Evolutionary conservation across 92 coral and sea anemone genomes (phyloP), one percentile per base, ranked within the genome.

Genomic region (Meandrina meandrites): DNA sequence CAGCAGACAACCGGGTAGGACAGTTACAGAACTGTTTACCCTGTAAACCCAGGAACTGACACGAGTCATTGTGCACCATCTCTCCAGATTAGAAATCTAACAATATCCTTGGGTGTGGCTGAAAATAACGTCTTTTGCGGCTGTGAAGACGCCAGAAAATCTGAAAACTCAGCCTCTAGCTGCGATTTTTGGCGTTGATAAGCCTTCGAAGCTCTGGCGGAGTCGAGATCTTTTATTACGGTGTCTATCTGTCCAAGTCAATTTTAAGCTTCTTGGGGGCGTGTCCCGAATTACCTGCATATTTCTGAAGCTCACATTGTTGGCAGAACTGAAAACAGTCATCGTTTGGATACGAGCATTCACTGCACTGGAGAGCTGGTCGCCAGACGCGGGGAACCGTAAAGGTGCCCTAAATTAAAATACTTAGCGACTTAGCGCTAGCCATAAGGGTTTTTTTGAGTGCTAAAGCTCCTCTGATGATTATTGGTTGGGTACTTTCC

Each of bases 1-100:
- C 89, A 17, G 93, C 92, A 76, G 98, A 87, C 12, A 94, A 79
- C 78, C 95, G 89, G 36, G 81, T 80, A n/a, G 94, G 93, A 79
- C 97, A 89, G 34, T 62, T 47, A 76, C 93, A 93, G 30, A 32
- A n/a, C n/a, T 58, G 82, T 73, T 47, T 79, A 13, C 74, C 73
- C 48, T 81, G 66, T 51, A 86, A 74, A 27, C 91, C 91, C 30
- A 87, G 73, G 75, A 78, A 86, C 53, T 74, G 54, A 77, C 93
- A 87, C 0, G 17, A 68, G 72, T 71, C 76, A 16, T 1, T 32
- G 35, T 90, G 93, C 62, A 90, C 89, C 73, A 86, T 92, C 95
- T 79, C 87, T 86, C 90, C 90, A 90, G 18, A 86, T 80, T 19
- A 92, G 84, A 58, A 92, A 86, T 47, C 84, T 71, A 35, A 87